Percentiles rank a stretch among this genome's conserved stretches.
These are phyloP conservation scores for Silurus asotus DNA, from an alignment of 2,113 vertebrate species.

Conservation along the genomic window DNA sequence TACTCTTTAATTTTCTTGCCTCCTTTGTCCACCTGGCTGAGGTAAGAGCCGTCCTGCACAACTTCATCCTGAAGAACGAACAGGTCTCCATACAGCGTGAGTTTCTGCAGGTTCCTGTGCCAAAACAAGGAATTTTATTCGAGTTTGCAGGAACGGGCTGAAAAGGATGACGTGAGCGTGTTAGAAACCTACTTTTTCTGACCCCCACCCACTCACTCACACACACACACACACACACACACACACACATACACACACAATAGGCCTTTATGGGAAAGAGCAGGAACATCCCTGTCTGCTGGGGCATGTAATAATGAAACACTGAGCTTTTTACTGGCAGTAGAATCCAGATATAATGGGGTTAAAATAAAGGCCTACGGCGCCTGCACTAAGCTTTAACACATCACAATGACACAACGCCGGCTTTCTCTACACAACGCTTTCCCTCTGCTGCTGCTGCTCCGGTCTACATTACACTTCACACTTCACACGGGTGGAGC, in stretches of 20 bases:
- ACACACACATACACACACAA: neutral
- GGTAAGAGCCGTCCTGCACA: conserved; percentile 84
- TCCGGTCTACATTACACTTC: neutral
- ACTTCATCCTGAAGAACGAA: conserved; percentile 90
- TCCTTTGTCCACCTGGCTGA: conserved; percentile 89
- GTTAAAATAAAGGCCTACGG: neutral
- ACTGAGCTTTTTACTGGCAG: neutral
- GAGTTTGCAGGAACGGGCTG: neutral
- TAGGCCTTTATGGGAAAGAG: neutral
- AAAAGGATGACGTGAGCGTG: neutral
- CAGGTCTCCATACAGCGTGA: conserved; percentile 94
- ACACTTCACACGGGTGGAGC: neutral
- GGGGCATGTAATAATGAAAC: neutral
- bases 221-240: neutral
- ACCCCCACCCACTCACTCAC: neutral
- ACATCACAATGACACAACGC: neutral
- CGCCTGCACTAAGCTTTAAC: neutral
- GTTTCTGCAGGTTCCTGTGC: conserved; percentile 89
- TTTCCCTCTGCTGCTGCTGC: neutral
- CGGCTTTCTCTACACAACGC: neutral
- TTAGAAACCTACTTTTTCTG: neutral
- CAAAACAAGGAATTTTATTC: neutral
- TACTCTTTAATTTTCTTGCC: conserved; percentile 97
- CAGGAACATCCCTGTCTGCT: neutral
- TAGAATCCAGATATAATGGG: neutral